phyloP scores from a whole-genome alignment of 1,140 invertebrate species.

The Diorhabda sublineata region DNA sequence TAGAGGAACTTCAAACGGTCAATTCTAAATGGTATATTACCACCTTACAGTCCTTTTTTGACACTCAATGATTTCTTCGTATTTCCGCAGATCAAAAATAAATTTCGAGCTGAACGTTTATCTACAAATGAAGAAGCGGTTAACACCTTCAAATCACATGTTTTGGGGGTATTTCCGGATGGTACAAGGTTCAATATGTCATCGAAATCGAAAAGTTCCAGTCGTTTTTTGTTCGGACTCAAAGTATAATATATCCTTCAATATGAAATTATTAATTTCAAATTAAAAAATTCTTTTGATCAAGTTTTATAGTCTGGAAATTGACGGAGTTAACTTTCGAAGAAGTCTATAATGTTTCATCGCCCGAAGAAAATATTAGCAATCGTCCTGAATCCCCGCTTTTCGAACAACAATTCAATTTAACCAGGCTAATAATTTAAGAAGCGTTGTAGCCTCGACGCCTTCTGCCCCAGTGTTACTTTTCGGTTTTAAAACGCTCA shows the following conservation, averaged over 20 bases:
- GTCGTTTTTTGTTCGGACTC: not conserved
- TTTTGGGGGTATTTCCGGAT: not conserved
- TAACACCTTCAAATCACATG: not conserved
- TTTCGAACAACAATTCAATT: conserved; percentile 4
- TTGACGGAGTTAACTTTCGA: conserved; percentile 1
- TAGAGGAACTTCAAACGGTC: not conserved
- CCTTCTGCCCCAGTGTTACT: conserved; percentile 21
- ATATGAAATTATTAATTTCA: not conserved
- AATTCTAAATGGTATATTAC: no score
- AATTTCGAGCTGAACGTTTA: not conserved
- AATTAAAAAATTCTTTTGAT: not conserved
- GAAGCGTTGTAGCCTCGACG: conserved; percentile 22
- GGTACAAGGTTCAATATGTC: not conserved
- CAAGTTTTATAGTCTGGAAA: not conserved
- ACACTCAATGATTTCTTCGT: no score
- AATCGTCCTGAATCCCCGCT: not conserved
- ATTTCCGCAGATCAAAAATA: not conserved
- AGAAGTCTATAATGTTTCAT: not conserved
- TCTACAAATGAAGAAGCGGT: not conserved
- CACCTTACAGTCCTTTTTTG: not conserved
- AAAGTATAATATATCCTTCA: not conserved
- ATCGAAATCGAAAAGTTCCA: not conserved
- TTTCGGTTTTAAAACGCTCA: conserved; percentile 24
- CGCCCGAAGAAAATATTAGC: not conserved
- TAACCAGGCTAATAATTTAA: conserved; percentile 29